Base-by-base conservation (phyloP, 2,113 vertebrate species). In the Peromyscus californicus region DNA sequence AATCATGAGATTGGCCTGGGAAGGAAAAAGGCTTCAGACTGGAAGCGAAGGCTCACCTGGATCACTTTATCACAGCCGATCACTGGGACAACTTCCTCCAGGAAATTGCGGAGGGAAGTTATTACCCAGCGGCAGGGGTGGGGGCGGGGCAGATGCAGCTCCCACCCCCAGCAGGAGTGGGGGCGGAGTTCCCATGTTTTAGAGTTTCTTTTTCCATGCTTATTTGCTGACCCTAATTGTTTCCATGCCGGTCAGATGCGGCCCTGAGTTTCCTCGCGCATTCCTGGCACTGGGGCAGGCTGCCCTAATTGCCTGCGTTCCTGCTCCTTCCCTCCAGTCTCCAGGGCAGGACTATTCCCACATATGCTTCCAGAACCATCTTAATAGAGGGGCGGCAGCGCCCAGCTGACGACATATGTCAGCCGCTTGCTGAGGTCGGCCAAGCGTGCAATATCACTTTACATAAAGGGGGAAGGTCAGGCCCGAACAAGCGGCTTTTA, bases 91-190 rank as follows among this genome's bases (percentile, higher is more conserved):
- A 97, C 98, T 98, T 99, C 98, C 99, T 98, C 98, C 98, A 98
- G 99, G 98, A 99, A 99, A 99, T 98, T 99, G 98, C 98, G 91
- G 98, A 95, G 97, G 99, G 99, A 99, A 99, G 98, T 99, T 98
- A 98, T 99, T 99, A 98, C 93, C 95, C 90, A 59, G 85, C 92
- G 86, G 95, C 95, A 88, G 89, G 92, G 95, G 95, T 83, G 90
- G 97, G 96, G 98, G 84, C 98, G 98, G 97, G 97, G 98, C 98
- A 99, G 98, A 99, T 98, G 98, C 98, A 90, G 95, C 98, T 97
- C 97, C 97, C 92, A 42, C 45, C 61, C 90, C 89, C 33, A 33
- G 98, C 96, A 93, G 93, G 97, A 76, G 97, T 11, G 85, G 98
- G 98, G 97, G 97, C 48, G 97, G 48, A 98, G 98, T 96, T 98